phyloP scores from a whole-genome alignment of 30 jellyfish, hydroid and myxozoan genomes.

The Hydra vulgaris region DNA sequence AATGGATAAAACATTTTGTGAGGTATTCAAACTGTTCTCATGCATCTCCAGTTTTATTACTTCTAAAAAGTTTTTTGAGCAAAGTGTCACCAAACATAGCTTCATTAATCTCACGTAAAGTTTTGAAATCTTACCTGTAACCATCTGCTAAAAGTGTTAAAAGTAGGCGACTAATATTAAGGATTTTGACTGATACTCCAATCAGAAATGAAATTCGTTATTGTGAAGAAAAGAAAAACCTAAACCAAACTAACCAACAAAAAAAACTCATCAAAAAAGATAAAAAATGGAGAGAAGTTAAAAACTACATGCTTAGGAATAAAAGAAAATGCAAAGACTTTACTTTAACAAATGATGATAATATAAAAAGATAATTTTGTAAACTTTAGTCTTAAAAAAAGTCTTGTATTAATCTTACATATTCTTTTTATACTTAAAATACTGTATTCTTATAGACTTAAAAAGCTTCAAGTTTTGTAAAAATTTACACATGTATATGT shows the following conservation, averaged over 20 bases:
- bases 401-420: neutral
- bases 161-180: no score
- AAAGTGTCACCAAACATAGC: no score
- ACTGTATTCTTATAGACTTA: neutral
- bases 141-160: neutral
- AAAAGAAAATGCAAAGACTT: neutral
- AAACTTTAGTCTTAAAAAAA: neutral
- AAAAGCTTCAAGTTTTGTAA: neutral
- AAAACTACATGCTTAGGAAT: neutral
- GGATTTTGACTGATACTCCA: neutral
- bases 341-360: neutral
- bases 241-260: neutral
- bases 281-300: neutral
- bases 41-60: conserved; percentile 12
- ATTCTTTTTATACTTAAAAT: neutral
- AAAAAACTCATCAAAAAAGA: neutral
- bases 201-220: neutral
- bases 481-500: no score
- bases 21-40: conserved; percentile 12
- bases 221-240: neutral
- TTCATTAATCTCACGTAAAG: neutral
- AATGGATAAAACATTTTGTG: conserved; percentile 21
- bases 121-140: neutral
- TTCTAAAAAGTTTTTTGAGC: conserved; percentile 7
- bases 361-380: no score